phyloP scores from a whole-genome alignment of 2,797 vertebrate species.

The Crenichthys baileyi region DNA sequence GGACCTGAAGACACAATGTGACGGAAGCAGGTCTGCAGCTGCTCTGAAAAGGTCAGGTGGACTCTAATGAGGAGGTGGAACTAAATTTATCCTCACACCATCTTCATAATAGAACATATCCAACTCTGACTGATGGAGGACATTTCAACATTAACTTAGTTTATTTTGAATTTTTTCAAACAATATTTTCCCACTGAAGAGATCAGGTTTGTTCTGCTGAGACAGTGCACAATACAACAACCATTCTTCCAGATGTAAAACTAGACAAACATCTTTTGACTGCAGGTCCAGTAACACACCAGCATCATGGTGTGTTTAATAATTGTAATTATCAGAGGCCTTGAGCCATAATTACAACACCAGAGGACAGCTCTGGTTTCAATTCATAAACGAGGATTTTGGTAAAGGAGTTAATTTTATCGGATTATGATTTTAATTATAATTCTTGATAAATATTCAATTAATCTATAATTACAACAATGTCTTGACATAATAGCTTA shows the following conservation, averaged over 20 bases:
- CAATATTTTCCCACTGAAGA: neutral
- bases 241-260: neutral
- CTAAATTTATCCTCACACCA: neutral
- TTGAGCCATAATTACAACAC: no score
- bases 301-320: slow-evolving; percentile 7
- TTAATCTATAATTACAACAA: no score
- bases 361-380: no score
- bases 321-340: no score
- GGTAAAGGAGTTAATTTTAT: no score
- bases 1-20: slow-evolving; percentile 4
- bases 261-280: neutral
- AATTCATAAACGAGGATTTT: no score
- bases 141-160: neutral
- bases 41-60: neutral
- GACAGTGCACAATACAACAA: neutral
- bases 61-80: neutral
- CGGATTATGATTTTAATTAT: no score
- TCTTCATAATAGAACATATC: neutral
- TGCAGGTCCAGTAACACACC: slow-evolving; percentile 5
- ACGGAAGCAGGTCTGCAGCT: neutral
- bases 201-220: neutral
- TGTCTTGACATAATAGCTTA: no score
- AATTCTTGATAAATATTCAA: no score
- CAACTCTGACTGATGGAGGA: neutral
- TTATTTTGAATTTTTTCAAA: neutral